Percentiles rank a stretch among this genome's conserved stretches.
phyloP scores from a whole-genome alignment of 2,888 invertebrate genomes.

The Tipula confusa region DNA sequence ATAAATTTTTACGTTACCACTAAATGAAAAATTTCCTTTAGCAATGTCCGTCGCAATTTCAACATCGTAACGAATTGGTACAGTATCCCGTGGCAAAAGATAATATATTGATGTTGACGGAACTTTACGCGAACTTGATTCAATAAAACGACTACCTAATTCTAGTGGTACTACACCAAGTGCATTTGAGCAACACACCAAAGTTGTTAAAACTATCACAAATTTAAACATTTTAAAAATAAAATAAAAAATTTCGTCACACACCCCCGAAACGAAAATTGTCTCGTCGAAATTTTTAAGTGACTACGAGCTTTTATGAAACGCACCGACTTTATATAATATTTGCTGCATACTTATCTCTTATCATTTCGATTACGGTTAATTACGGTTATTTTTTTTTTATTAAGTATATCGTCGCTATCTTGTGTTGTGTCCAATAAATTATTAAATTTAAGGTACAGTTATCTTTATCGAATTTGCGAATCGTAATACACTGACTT shows the following conservation, averaged over 20 bases:
- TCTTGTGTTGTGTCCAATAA: not conserved
- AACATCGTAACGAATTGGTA: conserved; percentile 53
- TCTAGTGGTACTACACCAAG: not conserved
- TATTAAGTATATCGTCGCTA: not conserved
- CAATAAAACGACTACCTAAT: not conserved
- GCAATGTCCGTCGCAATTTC: conserved; percentile 42
- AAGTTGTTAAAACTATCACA: not conserved
- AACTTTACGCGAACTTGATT: not conserved
- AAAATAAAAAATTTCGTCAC: too few species aligned
- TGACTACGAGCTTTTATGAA: not conserved
- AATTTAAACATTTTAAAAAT: conserved; percentile 9
- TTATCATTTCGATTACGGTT: not conserved
- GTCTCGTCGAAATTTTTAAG: not conserved
- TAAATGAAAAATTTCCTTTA: conserved; percentile 39
- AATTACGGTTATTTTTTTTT: not conserved
- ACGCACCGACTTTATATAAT: not conserved
- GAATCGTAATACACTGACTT: too few species aligned
- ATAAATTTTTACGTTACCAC: conserved; percentile 40
- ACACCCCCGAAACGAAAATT: not conserved
- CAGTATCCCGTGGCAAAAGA: conserved; percentile 50
- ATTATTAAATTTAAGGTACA: not conserved
- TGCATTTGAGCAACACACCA: not conserved
- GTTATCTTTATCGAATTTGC: not conserved
- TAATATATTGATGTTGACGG: not conserved
- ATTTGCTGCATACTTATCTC: not conserved